Base-by-base conservation (phyloP, 2,797 vertebrate genomes). In the Arnoldichthys spilopterus region DNA sequence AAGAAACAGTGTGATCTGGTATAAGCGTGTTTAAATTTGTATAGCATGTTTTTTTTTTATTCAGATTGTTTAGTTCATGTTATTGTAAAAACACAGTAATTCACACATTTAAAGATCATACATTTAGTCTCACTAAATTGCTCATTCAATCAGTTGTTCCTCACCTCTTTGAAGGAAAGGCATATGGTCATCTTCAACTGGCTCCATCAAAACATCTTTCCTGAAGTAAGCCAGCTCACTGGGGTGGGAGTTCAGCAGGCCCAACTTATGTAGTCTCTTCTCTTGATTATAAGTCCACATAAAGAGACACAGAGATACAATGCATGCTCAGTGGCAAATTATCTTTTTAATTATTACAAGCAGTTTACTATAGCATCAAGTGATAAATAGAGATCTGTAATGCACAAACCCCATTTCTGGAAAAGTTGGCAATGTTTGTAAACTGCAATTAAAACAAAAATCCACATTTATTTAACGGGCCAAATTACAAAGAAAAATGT, bases 121-220 rank as follows among this genome's bases (percentile, higher is more conserved):
- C 6, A 37, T 67, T 59, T 54, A 26, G 8, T 53, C 51, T n/a
- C 54, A 15, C 30, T 37, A 71, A 37, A 37, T n/a, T 54, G 20
- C 5, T 11, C 13, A 68, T 49, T 32, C 9, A 51, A 3, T 40
- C 11, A 28, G 32, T 67, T 1, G 0, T 28, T 77, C 15, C 88
- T 88, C 72, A 95, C 96, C 96, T 92, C 86, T 92, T 72, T 91
- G 93, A 59, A 97, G 92, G 89, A 98, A 98, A 40, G 97, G 97
- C 28, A 95, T 75, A 56, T 98, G 97, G 82, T 98, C 97, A 0
- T 98, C 97, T 82, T 97, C 95, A 0, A 97, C 94, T 0, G 92
- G 91, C 6, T 95, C 92, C 0, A 93, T 92, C 84, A 88, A 90
- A 30, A 95, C 82, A 34, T 95, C 91, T 0, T 93, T 92, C 78